Evolutionary conservation across 2,113 vertebrate species (phyloP), one percentile per base, ranked within the genome.

Genomic region (Ophthalmolycus amberensis): DNA sequence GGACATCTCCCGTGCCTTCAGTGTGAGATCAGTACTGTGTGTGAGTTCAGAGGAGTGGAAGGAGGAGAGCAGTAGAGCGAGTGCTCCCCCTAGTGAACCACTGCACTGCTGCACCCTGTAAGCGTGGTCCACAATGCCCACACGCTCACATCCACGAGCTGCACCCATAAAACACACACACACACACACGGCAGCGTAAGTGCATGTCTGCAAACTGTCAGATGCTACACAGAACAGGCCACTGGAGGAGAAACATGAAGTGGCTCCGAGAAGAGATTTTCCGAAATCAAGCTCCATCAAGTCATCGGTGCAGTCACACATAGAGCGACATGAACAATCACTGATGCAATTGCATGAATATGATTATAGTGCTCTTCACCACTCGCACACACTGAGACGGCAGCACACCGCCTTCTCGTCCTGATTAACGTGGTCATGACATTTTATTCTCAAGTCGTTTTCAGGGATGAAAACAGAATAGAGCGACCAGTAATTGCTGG

Each of bases 11-110:
- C 54, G 16, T 54, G 38, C 16, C 6, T 20, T 69, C 18, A 6
- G 4, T 38, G 16, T 29, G 25, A 60, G 48, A 22, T 40, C 60
- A 25, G 59, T 50, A 0, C 11, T 0, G 6, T 27, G 4, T 38
- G 27, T 3, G 27, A 54, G 40, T n/a, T 25, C 60, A 77, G 48
- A 50, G 7, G 67, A 50, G 64, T 12, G 50, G 12, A 18, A 71
- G 58, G 34, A 79, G 59, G 44, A 60, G n/a, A 79, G 67, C 70
- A 48, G 69, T 29, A 86, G 90, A 82, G 40, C 74, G 22, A 82
- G 79, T 86, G 85, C 91, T 89, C 94, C 92, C 89, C 85, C 93
- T 87, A 82, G 87, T 86, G 91, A 75, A 54, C 8, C 3, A 15
- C 56, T 40, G 7, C 25, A 32, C 16, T 25, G 40, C 60, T n/a